Base-by-base conservation (phyloP, 2,888 invertebrate species). In the Nomada ferruginata region DNA sequence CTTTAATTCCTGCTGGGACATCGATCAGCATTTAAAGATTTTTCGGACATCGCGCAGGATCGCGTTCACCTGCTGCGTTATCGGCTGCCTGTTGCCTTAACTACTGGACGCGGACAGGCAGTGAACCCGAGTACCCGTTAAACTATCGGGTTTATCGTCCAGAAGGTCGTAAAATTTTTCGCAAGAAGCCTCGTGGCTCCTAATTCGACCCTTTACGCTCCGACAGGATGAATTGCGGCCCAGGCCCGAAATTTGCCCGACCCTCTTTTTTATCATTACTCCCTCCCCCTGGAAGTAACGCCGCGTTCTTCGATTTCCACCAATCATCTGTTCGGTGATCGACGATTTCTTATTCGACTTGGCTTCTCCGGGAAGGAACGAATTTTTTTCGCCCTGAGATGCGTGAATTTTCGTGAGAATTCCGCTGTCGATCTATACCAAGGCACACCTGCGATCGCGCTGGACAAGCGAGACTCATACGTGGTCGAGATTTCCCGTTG, bases 91-190 rank as follows among this genome's bases (percentile, higher is more conserved):
- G 73, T 75, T 76, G 84, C 73, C 76, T 87, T 88, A 91, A 90
- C 87, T 89, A 90, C 74, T 75, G 70, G 69, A 60, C 82, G 79
- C 59, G 79, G 87, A 88, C 87, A 86, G 87, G 86, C 87, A 84
- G 86, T 81, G 85, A 86, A 77, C 86, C 82, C 74, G 85, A 81
- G 76, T 76, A 68, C 36, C 82, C 86, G 87, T 89, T 91, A 91
- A 92, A 91, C 89, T 91, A 90, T 90, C 89, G 85, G 90, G 86
- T 92, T 92, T 92, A 92, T 92, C 88, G 89, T 81, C 83, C 73
- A 78, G 87, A 76, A 79, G 88, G 84, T 87, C 87, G 85, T 91
- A 91, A 92, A 92, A 83, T 90, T 82, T 83, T 77, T 50, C 60
- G 68, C 72, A 60, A 65, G 79, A 65, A 83, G 86, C 65, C 79